Base-by-base conservation (phyloP, 2,113 vertebrate genomes). In the Oreotrochilus melanogaster region DNA sequence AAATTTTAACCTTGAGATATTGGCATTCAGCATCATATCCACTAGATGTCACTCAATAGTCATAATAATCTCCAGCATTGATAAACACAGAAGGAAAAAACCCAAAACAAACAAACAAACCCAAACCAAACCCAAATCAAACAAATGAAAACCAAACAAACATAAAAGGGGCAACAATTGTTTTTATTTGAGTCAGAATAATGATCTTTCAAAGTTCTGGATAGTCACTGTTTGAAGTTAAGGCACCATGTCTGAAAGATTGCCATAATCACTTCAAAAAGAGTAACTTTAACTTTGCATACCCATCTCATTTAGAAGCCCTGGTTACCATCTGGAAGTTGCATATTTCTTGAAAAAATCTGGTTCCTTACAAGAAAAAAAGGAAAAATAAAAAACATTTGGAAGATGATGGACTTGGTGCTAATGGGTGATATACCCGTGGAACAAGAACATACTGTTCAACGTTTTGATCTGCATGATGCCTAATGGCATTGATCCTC, bases 1-100 rank as follows among this genome's bases (percentile, higher is more conserved):
- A 62, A 17, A 7, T 79, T 56, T 35, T 53, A 14, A 35, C 25
- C 58, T 53, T 57, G 50, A 79, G 48, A 37, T 31, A 74, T 33
- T 72, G 51, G 1, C 39, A 76, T 92, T 93, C 51, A 74, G 7
- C 51, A 48, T 5, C 39, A 48, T 7, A 45, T 75, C 98, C 97
- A 97, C 97, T 97, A 98, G 98, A 97, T 98, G 98, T 97, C 98
- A 96, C 94, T 95, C 81, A 89, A 76, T 25, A 96, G 88, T 95
- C 88, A 95, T 27, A 35, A 74, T 56, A 45, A 78, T 92, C 89
- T 13, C 27, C 62, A 86, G 6, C 54, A 37, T 2, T 54, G 18
- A 39, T 3, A 42, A 37, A 31, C 16, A 25, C 10, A 19, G 45
- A 47, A 47, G 18, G 45, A 47, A 47, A 47, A 19, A 22, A 8